Evolutionary conservation across 2,113 vertebrate genomes (phyloP).

Genomic region (Nycticebus coucang): DNA sequence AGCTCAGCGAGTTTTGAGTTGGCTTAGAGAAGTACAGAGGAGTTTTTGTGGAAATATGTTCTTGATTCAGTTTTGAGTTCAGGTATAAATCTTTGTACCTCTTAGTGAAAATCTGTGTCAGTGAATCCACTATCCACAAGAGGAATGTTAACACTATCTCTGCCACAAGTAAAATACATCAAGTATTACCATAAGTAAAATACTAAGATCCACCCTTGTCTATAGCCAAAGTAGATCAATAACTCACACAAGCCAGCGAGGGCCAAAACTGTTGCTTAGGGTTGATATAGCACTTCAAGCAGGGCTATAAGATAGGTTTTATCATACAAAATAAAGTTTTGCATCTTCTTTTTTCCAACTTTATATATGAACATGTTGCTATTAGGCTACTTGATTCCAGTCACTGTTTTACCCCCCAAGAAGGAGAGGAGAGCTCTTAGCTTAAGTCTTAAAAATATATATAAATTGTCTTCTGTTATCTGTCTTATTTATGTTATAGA

Average conservation of each 20-base stretch:
- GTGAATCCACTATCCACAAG: constrained; percentile 41
- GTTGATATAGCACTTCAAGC: neutral
- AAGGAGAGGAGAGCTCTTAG: neutral
- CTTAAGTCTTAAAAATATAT: constrained; percentile 4
- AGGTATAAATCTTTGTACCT: constrained; percentile 43
- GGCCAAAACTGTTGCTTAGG: neutral
- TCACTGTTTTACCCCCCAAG: neutral
- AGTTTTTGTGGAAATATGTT: constrained; percentile 16
- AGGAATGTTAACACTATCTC: neutral
- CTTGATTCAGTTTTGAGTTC: constrained; percentile 39
- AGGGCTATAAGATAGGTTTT: neutral
- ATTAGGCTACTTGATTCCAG: neutral
- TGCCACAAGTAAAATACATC: neutral
- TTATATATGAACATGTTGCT: neutral
- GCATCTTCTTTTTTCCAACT: neutral
- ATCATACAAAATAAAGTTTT: constrained; percentile 8
- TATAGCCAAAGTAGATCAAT: neutral
- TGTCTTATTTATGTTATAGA: neutral
- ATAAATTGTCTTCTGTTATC: neutral
- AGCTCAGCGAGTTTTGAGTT: neutral
- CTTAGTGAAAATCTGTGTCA: constrained; percentile 24
- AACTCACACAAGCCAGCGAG: neutral
- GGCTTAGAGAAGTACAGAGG: constrained; percentile 17
- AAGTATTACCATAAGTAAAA: neutral
- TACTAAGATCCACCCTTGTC: neutral